A percentile compares a stretch with the other conserved stretches of the same genome.
Evolutionary conservation across 2,888 invertebrate species (phyloP).

Genomic region (Micoletzkya japonica): DNA sequence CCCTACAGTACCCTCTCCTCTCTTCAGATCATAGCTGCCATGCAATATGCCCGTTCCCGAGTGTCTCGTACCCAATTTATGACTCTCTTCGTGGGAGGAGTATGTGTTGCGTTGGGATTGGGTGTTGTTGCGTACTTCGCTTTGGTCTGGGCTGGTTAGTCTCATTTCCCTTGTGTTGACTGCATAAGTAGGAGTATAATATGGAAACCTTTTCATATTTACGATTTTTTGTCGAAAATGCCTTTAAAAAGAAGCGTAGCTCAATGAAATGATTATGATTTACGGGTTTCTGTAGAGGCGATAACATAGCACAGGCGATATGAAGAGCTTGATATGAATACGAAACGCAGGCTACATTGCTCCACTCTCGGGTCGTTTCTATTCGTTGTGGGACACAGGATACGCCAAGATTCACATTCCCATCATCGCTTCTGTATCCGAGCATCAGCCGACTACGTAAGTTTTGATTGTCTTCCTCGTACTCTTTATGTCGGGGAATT

Average conservation of each 20-base stretch:
- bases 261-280: no score
- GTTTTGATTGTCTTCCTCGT: slow-evolving; percentile 70
- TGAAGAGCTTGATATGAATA: no score
- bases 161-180: no score
- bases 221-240: no score
- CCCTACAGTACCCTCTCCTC: no score
- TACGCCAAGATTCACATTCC: slow-evolving; percentile 99
- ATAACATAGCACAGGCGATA: no score
- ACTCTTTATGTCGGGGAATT: background rate
- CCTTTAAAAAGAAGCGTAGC: no score
- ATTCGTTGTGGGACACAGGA: slow-evolving; percentile 97
- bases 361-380: slow-evolving; percentile 94
- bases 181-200: no score
- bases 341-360: slow-evolving; percentile 83
- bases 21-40: slow-evolving; percentile 55
- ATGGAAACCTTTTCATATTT: no score
- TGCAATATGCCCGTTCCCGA: slow-evolving; percentile 57
- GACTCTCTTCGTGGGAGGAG: slow-evolving; percentile 72
- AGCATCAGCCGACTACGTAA: slow-evolving; percentile 88
- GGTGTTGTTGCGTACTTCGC: slow-evolving; percentile 74
- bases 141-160: slow-evolving; percentile 43
- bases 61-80: slow-evolving; percentile 66
- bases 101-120: slow-evolving; percentile 80
- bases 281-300: no score
- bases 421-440: slow-evolving; percentile 97